A percentile compares a stretch with the other conserved stretches of the same genome.
Evolutionary conservation across 2,113 vertebrate genomes (phyloP).

Genomic region (Microcebus ravelobensis): DNA sequence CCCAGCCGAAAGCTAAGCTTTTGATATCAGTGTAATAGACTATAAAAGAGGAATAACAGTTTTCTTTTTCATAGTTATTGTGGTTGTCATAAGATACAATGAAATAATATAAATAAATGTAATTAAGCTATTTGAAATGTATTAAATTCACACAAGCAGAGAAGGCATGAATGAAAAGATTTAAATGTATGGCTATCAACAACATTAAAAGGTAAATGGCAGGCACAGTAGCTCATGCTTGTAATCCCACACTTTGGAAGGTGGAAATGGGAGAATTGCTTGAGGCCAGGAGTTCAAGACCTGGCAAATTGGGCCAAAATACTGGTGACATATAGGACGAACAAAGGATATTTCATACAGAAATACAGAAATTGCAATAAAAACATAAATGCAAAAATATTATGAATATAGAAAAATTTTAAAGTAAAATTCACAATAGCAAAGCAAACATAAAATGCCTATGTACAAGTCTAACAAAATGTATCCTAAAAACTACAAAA

Average conservation of each 20-base stretch:
- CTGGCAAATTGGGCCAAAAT: neutral
- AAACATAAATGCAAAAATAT: neutral
- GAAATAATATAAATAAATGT: neutral
- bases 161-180: neutral
- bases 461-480: neutral
- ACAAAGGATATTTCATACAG: neutral
- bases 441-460: neutral
- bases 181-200: neutral
- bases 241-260: no score
- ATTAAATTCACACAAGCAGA: neutral
- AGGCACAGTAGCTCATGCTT: no score
- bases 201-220: neutral
- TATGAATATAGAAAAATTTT: neutral
- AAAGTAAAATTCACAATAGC: neutral
- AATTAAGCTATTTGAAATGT: neutral
- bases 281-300: no score
- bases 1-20: neutral
- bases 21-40: neutral
- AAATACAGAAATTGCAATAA: neutral
- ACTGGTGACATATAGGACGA: neutral
- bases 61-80: neutral
- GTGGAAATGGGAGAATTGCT: no score
- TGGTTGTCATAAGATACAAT: neutral
- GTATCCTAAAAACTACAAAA: neutral
- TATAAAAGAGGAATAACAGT: neutral